phyloP scores from a whole-genome alignment of 2,888 invertebrate genomes.

The Chrysodeixis includens region DNA sequence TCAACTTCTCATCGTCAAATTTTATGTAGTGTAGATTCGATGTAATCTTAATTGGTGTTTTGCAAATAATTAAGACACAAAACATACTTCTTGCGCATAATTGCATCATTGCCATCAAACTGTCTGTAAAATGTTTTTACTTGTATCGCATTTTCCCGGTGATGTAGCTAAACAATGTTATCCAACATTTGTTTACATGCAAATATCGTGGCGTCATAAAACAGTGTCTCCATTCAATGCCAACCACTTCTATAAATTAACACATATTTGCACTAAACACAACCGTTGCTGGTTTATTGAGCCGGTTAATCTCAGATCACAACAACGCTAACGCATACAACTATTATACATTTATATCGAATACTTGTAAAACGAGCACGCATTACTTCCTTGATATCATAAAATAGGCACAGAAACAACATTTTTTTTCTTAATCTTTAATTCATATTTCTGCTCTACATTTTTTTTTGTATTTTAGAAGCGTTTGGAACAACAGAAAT shows the following conservation, averaged over 20 bases:
- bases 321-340: neutral
- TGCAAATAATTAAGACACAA: neutral
- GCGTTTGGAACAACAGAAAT: neutral
- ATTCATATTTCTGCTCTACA: neutral
- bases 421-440: no score
- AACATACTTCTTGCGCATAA: neutral
- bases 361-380: neutral
- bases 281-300: conserved; percentile 23
- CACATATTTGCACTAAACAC: conserved; percentile 38
- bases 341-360: neutral
- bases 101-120: no score
- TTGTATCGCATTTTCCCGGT: conserved; percentile 9
- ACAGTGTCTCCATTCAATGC: conserved; percentile 53
- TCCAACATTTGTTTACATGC: conserved; percentile 24
- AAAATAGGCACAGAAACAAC: neutral
- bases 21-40: neutral
- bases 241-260: conserved; percentile 49
- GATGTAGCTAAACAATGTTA: conserved; percentile 12
- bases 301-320: conserved; percentile 5
- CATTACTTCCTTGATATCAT: neutral
- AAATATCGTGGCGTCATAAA: conserved; percentile 40
- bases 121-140: neutral
- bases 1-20: neutral
- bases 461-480: no score
- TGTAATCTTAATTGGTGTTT: neutral